Base-by-base conservation (phyloP, 2,113 vertebrate species). In the Phyllopteryx taeniolatus region DNA sequence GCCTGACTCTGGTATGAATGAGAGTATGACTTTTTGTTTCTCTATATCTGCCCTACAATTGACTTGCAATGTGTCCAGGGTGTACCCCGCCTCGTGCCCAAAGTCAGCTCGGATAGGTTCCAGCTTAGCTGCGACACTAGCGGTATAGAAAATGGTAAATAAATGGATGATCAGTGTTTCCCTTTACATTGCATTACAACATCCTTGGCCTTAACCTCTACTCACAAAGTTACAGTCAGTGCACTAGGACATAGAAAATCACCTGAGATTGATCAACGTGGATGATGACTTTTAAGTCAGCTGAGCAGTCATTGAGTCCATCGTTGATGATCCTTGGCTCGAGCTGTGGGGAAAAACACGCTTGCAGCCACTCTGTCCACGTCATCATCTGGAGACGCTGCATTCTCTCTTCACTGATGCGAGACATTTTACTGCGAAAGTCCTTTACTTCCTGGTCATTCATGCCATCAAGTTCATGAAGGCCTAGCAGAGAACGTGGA, bases 201-300 rank as follows among this genome's bases (percentile, higher is more conserved):
- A 17, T 49, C 17, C 47, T 49, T 13, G 17, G 17, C 19, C 19
- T 8, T 53, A 17, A 19, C 46, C 14, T 47, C 12, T 14, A 13
- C 46, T 47, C 13, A 3, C 11, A 47, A 53, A 3, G 31, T 17
- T 61, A 17, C 19, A 12, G 15, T 12, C 5, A 17, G 3, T 6
- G 4, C 43, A 13, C 1, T 4, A 15, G 39, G 22, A 20, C 14
- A 33, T 8, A 19, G 14, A 39, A 3, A 12, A 88, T 75, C 85
- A 99, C 98, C 95, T 96, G 97, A 77, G 94, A 96, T 87, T 94
- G 95, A 85, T 96, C 94, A 77, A 96, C 97, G 92, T 98, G 96
- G 85, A 99, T 93, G 76, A 92, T 96, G 77, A 99, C 94, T 68
- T 98, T 96, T 60, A 99, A 91, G 74, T 95, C 92, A 1, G 91